Conservation (phyloP, 2,797 vertebrate species). For the Chiroxiphia lanceolata region DNA sequence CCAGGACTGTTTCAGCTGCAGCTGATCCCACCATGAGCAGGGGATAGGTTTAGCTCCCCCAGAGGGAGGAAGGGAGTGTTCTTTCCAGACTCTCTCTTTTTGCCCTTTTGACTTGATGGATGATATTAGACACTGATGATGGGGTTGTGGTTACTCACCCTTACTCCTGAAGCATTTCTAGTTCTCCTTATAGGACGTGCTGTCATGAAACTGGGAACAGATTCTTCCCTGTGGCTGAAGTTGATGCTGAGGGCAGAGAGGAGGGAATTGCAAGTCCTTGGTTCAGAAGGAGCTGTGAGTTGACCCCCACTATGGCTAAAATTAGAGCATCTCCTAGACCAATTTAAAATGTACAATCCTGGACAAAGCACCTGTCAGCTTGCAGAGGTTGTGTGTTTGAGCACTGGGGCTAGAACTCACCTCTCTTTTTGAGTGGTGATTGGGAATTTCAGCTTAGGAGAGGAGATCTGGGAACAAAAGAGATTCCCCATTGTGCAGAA, state of each 20-base stretch:
- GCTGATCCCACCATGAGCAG: constrained; percentile 18
- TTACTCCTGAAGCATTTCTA: background rate
- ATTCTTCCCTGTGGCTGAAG: background rate
- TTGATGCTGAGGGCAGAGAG: background rate
- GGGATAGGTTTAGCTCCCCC: constrained; percentile 32
- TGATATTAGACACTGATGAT: background rate
- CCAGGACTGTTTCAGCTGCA: background rate
- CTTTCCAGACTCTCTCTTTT: constrained; percentile 13
- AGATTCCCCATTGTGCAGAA: background rate
- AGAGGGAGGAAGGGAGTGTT: constrained; percentile 4
- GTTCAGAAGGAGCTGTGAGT: background rate
- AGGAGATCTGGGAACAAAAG: background rate
- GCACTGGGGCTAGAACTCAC: background rate
- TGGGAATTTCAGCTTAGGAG: background rate
- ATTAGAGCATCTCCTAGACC: background rate
- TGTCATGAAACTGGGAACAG: background rate
- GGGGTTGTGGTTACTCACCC: background rate
- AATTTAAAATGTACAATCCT: background rate
- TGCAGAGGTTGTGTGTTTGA: background rate
- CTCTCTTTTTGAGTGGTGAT: background rate
- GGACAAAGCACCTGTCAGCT: background rate
- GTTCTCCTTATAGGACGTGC: background rate
- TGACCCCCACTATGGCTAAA: background rate
- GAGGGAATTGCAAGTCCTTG: background rate
- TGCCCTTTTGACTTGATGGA: background rate